Evolutionary conservation across 1,140 invertebrate species (phyloP), one percentile per base, ranked within the genome.

Genomic region (Platorchestia sp.): DNA sequence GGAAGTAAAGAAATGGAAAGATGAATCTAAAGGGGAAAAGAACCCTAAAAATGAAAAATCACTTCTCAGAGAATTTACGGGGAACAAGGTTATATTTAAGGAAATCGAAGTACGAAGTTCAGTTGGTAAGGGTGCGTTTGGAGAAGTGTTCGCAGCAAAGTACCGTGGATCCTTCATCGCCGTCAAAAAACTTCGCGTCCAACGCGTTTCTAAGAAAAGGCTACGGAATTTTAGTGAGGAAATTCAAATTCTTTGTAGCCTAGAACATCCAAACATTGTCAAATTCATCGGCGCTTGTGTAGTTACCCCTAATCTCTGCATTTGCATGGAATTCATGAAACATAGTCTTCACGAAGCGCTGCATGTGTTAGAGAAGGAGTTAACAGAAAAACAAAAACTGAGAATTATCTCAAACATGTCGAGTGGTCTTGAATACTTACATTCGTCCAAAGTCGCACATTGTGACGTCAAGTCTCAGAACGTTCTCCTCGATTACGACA

Each of bases 401-500:
- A 45, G 19, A 44, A 14, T 93, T 42, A 27, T 93, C n/a, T 45
- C 36, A 7, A 10, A 93, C 44, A 40, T 93, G 7, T 40, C 43
- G 10, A 40, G 43, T 40, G 91, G 91, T 40, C 91, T 93, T 47
- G 91, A 45, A 0, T 93, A 93, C 91, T 44, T 93, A 7, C 91
- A 93, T 44, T 45, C 43, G 45, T 14, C 7, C 36, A 40, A 47
- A 40, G 91, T 93, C 44, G 45, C 91, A 10, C 91, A 93, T 44
- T 93, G 91, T 93, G 91, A 93, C 40, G 36, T 93, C 19, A 93
- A 93, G 47, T 93, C 91, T n/a, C 91, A 47, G 36, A 93, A 93
- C 45, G 91, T 93, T 44, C 43, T 93, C 10, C 41, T 93, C 7
- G 45, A 93, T 40, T 93, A 44, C 45, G 91, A 93, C 7, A 14